phyloP scores from a whole-genome alignment of 2,888 invertebrate genomes.

The Ormyrus pomaceus region DNA sequence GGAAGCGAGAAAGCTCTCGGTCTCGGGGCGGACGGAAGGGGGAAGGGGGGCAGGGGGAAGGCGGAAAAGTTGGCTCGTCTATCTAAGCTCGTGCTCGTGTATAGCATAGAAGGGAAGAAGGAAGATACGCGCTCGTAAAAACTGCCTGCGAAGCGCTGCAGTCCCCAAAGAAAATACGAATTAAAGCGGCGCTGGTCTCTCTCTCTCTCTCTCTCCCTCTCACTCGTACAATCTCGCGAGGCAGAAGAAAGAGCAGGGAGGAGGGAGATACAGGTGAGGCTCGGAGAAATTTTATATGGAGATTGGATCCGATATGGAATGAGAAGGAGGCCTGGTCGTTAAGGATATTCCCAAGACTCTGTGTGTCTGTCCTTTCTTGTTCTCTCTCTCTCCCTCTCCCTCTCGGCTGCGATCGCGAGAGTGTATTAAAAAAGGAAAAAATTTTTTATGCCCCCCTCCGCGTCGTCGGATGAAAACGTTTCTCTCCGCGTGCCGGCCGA shows the following conservation, averaged over 20 bases:
- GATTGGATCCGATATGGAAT: constrained; percentile 56
- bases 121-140: constrained; percentile 73
- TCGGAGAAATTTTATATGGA: constrained; percentile 56
- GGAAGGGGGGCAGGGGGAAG: constrained; percentile 47
- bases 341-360: constrained; percentile 55
- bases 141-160: constrained; percentile 59
- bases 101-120: constrained; percentile 58
- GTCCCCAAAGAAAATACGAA: constrained; percentile 73
- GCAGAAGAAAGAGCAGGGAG: constrained; percentile 1
- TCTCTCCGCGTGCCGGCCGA: neutral
- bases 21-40: constrained; percentile 43
- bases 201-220: constrained; percentile 58
- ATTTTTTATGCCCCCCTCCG: constrained; percentile 29
- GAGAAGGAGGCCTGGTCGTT: constrained; percentile 47
- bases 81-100: constrained; percentile 51
- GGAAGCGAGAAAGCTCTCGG: constrained; percentile 33
- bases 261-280: constrained; percentile 30
- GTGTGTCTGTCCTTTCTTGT: constrained; percentile 19
- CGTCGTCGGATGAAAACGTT: constrained; percentile 44
- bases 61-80: constrained; percentile 65
- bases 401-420: neutral
- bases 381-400: constrained; percentile 1
- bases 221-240: neutral
- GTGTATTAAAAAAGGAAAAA: neutral
- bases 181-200: constrained; percentile 68